Percentiles rank a stretch among this genome's conserved stretches.
phyloP scores from a whole-genome alignment of 2,888 invertebrate species.

The Galeopsomyia nigrocyanea region DNA sequence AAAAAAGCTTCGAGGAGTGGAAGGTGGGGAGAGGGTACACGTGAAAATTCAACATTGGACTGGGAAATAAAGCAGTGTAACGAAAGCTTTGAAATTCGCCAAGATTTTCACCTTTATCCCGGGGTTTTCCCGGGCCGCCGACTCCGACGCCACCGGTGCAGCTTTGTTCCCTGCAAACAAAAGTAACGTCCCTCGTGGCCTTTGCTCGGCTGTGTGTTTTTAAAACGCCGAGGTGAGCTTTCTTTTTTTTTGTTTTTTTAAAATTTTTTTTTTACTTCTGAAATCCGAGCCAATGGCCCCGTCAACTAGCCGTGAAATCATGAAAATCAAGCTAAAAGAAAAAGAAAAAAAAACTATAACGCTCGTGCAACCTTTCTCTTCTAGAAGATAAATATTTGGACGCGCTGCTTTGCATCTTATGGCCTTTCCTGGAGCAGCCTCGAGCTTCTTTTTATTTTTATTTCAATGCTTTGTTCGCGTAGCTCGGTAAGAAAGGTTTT shows the following conservation, averaged over 20 bases:
- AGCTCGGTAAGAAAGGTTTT: background rate
- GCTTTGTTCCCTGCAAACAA: slow-evolving; percentile 54
- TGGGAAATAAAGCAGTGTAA: background rate
- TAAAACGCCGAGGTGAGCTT: slow-evolving; percentile 8
- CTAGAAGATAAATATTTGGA: slow-evolving; percentile 42
- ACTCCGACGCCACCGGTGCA: slow-evolving; percentile 31
- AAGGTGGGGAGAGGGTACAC: background rate
- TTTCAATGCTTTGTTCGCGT: slow-evolving; percentile 7
- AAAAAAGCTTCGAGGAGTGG: background rate
- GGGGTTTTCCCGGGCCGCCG: slow-evolving; percentile 25
- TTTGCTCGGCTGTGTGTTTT: slow-evolving; percentile 32
- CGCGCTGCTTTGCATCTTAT: background rate
- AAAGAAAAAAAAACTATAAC: slow-evolving; percentile 29
- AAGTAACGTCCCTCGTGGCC: slow-evolving; percentile 45
- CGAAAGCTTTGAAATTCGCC: slow-evolving; percentile 25
- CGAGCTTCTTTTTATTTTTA: slow-evolving; percentile 8
- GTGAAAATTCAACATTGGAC: slow-evolving; percentile 14
- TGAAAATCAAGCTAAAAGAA: slow-evolving; percentile 37
- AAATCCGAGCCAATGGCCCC: slow-evolving; percentile 26
- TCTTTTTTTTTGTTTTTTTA: background rate
- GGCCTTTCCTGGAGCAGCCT: slow-evolving; percentile 6
- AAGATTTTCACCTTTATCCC: slow-evolving; percentile 38
- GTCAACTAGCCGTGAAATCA: slow-evolving; percentile 39
- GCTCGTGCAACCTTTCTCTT: slow-evolving; percentile 7
- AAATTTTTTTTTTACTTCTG: slow-evolving; percentile 17